Percentiles rank a stretch among this genome's conserved stretches.
Evolutionary conservation across 2,113 vertebrate species (phyloP).

Genomic region (Laterallus jamaicensis): DNA sequence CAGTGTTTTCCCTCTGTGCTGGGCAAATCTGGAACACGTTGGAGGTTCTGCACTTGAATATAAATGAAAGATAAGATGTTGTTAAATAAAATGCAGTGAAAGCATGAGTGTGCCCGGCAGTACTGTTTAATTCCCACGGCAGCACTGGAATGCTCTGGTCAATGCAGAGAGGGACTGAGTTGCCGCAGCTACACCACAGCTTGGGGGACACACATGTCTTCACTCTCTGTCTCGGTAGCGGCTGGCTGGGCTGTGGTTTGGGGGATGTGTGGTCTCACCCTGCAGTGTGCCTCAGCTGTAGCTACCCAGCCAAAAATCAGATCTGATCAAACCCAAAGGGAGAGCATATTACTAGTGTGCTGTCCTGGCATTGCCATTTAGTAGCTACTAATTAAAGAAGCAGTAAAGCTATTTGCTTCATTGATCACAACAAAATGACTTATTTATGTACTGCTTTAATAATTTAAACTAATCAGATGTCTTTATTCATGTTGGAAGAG

Average conservation of each 20-base stretch:
- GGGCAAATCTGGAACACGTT: neutral
- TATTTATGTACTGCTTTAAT: neutral
- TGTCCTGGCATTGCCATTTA: neutral
- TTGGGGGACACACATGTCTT: fast-evolving
- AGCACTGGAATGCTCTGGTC: neutral
- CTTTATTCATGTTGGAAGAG: neutral
- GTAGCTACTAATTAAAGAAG: neutral
- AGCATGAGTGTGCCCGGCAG: neutral
- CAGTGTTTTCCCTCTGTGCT: neutral
- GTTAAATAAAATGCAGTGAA: slow-evolving; percentile 13
- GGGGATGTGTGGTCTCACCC: neutral
- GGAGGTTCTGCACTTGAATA: neutral
- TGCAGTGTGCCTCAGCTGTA: fast-evolving
- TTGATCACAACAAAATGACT: neutral
- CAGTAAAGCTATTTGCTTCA: neutral
- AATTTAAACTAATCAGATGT: neutral
- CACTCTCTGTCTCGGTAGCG: neutral
- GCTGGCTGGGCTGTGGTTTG: neutral
- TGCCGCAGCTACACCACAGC: neutral
- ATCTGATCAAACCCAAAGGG: neutral
- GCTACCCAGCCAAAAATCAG: neutral
- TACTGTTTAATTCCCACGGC: neutral
- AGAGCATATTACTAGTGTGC: neutral
- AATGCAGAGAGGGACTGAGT: neutral
- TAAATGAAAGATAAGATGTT: neutral